phyloP scores from a whole-genome alignment of 2,888 invertebrate species.

The Acanthopleura granulata region DNA sequence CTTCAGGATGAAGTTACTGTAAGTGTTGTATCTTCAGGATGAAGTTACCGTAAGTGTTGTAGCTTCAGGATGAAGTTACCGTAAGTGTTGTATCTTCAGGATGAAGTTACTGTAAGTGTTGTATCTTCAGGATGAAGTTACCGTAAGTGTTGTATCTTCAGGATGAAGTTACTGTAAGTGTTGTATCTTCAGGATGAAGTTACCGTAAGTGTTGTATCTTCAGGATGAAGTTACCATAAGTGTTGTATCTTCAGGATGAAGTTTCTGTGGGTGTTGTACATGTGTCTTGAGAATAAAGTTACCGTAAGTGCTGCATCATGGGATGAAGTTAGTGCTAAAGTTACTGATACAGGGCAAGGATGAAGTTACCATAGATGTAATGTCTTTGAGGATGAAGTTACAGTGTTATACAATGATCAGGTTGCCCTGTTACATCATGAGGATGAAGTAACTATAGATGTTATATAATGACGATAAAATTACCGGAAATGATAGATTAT shows the following conservation, averaged over 20 bases:
- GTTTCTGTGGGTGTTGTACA: slow-evolving; percentile 23
- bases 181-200: slow-evolving; percentile 97
- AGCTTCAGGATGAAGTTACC: slow-evolving; percentile 99
- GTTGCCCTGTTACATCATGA: no score
- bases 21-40: slow-evolving; percentile 33
- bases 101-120: no score
- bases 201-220: slow-evolving; percentile 74
- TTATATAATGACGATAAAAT: no score
- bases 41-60: slow-evolving; percentile 64
- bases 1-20: slow-evolving; percentile 97
- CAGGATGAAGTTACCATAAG: slow-evolving; percentile 28
- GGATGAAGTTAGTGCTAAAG: slow-evolving; percentile 94
- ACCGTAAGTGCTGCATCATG: slow-evolving; percentile 81
- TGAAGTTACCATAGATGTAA: slow-evolving; percentile 63
- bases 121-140: slow-evolving; percentile 98
- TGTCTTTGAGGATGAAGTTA: slow-evolving; percentile 98
- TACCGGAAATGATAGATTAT: no score
- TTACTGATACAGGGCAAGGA: slow-evolving; percentile 28
- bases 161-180: no score
- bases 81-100: slow-evolving; percentile 51
- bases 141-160: slow-evolving; percentile 72
- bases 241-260: slow-evolving; percentile 19
- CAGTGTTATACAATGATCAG: no score
- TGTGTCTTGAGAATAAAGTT: no score
- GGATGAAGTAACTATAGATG: no score